A percentile compares a stretch with the other conserved stretches of the same genome.
These are phyloP conservation scores for Diabrotica virgifera DNA, from an alignment of 1,140 invertebrate species.

Conservation along the genomic window DNA sequence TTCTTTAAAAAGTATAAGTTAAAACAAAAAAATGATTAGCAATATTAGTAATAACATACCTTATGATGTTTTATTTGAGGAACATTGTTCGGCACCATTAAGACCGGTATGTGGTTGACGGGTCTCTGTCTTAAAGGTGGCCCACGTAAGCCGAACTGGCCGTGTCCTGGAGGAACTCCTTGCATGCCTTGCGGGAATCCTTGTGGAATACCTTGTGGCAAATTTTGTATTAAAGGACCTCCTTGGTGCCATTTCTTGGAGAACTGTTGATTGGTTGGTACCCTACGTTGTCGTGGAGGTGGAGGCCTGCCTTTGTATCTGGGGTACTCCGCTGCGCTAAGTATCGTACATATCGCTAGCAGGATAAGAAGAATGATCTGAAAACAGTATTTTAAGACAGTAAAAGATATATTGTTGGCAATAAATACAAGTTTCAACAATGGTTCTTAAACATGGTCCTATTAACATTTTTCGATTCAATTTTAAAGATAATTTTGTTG, in stretches of 20 bases:
- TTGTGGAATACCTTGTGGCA: neutral
- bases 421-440: too few species aligned
- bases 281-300: constrained; percentile 16
- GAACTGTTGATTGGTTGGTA: constrained; percentile 27
- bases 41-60: too few species aligned
- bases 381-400: neutral
- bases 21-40: too few species aligned
- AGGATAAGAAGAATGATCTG: constrained; percentile 29
- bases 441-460: too few species aligned
- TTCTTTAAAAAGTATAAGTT: too few species aligned
- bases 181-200: neutral
- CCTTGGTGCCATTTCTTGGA: constrained; percentile 35
- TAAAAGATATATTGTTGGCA: too few species aligned
- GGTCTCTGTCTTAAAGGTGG: constrained; percentile 8
- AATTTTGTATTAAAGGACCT: constrained; percentile 1
- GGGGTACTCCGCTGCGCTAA: constrained; percentile 24
- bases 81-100: constrained; percentile 11
- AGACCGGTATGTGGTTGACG: constrained; percentile 22
- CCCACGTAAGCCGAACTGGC: constrained; percentile 7
- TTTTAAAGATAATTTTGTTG: too few species aligned
- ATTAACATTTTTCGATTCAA: too few species aligned
- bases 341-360: constrained; percentile 21
- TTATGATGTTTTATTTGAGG: neutral
- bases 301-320: constrained; percentile 28
- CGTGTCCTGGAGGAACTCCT: constrained; percentile 7